Base-by-base conservation (phyloP, 1,140 invertebrate species). In the Leptonema lineaticorne region DNA sequence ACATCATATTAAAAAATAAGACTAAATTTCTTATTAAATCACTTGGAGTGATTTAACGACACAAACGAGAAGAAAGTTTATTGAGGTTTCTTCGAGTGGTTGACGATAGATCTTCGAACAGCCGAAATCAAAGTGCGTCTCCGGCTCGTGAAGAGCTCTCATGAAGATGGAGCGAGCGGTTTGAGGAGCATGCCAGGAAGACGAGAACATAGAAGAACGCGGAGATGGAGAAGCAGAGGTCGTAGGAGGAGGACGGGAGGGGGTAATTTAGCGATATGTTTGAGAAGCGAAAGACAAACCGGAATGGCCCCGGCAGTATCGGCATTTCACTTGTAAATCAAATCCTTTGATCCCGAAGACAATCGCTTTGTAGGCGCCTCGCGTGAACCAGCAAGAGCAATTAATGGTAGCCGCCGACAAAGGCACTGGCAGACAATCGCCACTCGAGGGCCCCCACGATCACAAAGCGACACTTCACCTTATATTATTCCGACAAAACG, bases 311-410 rank as follows among this genome's bases (percentile, higher is more conserved):
- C 22, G 41, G 18, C 62, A 45, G 62, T 64, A 64, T 64, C 62
- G 62, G 62, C 62, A 64, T 64, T 64, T 64, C 62, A 64, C 62
- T 64, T 64, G 62, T 64, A 64, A 64, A 64, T 64, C 62, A 64
- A 64, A 64, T 37, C 50, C 62, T 64, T 64, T 64, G 62, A 64
- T 64, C 62, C 62, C 62, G 62, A 64, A 64, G 62, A 64, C 62
- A 46, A 64, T 64, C 62, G 46, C 62, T 64, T 64, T 64, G 62
- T 64, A 50, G 62, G 24, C 62, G 62, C 62, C 62, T 33, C 24
- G 62, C 45, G 45, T 4, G 62, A 64, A 64, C 62, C 62, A 24
- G 62, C 41, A 50, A 64, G 62, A 64, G 62, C 62, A 64, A 64
- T 64, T 64, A 64, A 64, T 64, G 33, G 27, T 27, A 33, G 33